Conservation (phyloP, 1,140 invertebrate species). For the Musca domestica region DNA sequence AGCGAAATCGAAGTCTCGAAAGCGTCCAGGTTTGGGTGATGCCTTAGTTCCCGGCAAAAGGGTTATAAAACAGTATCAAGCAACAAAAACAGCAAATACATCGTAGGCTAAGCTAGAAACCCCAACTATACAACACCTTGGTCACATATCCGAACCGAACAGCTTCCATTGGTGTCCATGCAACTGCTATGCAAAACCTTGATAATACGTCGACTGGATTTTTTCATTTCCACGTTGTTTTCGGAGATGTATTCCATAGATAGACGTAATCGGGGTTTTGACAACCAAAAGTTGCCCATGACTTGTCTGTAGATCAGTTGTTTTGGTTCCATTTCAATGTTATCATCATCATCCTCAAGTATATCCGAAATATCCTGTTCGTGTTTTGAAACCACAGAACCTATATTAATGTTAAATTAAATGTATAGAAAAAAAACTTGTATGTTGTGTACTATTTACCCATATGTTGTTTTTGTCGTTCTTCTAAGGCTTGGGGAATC, state of each 20-base stretch:
- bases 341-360: conserved; percentile 13
- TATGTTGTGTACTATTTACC: background rate
- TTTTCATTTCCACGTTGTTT: conserved; percentile 1
- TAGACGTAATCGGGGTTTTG: conserved; percentile 15
- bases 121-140: conserved; percentile 31
- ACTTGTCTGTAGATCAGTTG: conserved; percentile 20
- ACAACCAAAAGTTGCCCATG: conserved; percentile 25
- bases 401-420: background rate
- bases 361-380: conserved; percentile 17
- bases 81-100: conserved; percentile 52
- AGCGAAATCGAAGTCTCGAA: conserved; percentile 58
- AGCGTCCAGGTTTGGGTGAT: conserved; percentile 74
- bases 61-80: conserved; percentile 75
- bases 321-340: conserved; percentile 18
- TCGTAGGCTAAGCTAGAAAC: conserved; percentile 29
- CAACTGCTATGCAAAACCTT: conserved; percentile 36
- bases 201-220: conserved; percentile 32
- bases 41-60: conserved; percentile 79
- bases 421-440: background rate
- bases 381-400: background rate
- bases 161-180: conserved; percentile 28
- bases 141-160: conserved; percentile 34
- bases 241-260: background rate
- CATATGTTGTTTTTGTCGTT: conserved; percentile 1
- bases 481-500: conserved; percentile 11